Conservation (phyloP, 2,797 vertebrate species). For the Zalophus californianus region DNA sequence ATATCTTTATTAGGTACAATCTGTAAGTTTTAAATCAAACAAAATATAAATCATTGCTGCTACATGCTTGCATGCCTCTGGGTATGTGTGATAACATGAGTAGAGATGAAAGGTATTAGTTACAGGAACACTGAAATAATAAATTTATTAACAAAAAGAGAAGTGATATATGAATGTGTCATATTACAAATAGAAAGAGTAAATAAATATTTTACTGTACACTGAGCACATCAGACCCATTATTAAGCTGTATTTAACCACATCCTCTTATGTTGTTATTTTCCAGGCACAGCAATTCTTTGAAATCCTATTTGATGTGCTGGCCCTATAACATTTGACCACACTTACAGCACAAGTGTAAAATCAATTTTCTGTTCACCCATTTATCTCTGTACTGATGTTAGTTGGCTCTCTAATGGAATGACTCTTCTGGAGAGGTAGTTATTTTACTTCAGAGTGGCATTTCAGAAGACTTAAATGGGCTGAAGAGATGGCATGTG, state of each 20-base stretch:
- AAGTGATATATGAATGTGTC: slow-evolving; percentile 56
- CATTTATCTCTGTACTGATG: slow-evolving; percentile 88
- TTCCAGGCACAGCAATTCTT: slow-evolving; percentile 71
- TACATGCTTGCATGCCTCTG: neutral
- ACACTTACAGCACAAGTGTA: slow-evolving; percentile 87
- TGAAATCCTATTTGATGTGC: slow-evolving; percentile 83
- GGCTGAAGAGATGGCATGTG: slow-evolving; percentile 86
- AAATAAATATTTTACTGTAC: slow-evolving; percentile 76
- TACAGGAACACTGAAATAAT: slow-evolving; percentile 41
- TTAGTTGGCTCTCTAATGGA: slow-evolving; percentile 88
- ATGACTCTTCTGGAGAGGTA: slow-evolving; percentile 86
- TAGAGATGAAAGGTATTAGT: slow-evolving; percentile 57
- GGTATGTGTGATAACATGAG: neutral
- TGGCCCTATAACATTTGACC: slow-evolving; percentile 88
- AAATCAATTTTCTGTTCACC: slow-evolving; percentile 89
- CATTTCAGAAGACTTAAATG: slow-evolving; percentile 88
- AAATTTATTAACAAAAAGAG: slow-evolving; percentile 67
- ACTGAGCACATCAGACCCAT: neutral
- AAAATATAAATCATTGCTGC: neutral
- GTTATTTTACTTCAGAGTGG: slow-evolving; percentile 88
- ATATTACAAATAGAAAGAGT: slow-evolving; percentile 63
- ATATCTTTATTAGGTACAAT: neutral
- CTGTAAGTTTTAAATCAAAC: slow-evolving; percentile 43
- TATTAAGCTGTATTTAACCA: slow-evolving; percentile 80
- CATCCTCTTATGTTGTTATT: slow-evolving; percentile 78